Conservation (phyloP, 2,797 vertebrate genomes). For the Acrocephalus scirpaceus region DNA sequence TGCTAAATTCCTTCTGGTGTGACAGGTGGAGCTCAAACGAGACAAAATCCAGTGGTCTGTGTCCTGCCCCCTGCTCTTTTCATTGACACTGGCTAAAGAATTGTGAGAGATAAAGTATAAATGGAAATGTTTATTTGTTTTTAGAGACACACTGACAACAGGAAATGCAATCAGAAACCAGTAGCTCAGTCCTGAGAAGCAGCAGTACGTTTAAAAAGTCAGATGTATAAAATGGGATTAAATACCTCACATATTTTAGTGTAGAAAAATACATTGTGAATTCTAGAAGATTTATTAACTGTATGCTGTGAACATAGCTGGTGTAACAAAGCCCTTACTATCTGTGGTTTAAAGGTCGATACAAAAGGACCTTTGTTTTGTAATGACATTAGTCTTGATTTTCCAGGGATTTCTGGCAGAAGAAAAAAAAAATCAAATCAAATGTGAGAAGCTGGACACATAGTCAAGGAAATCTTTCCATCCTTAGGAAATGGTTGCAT, state of each 20-base stretch:
- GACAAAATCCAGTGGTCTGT: not conserved
- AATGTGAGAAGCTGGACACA: not conserved
- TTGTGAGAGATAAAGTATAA: constrained; percentile 22
- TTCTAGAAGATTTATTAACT: constrained; percentile 26
- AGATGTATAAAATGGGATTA: constrained; percentile 20
- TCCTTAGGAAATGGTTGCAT: not conserved
- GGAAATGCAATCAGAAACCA: not conserved
- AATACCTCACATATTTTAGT: constrained; percentile 59
- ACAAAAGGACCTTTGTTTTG: constrained; percentile 28
- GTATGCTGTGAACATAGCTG: not conserved
- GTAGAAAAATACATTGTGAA: constrained; percentile 39
- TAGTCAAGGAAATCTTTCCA: not conserved
- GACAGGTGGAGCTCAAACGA: not conserved
- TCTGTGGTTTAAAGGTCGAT: constrained; percentile 12
- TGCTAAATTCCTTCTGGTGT: constrained; percentile 37
- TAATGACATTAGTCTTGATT: constrained; percentile 12
- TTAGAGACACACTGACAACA: not conserved
- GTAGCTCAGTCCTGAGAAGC: not conserved
- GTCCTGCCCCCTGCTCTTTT: constrained; percentile 20
- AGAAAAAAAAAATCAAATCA: not conserved
- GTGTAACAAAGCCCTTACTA: constrained; percentile 45
- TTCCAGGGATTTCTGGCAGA: constrained; percentile 5
- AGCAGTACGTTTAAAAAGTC: constrained; percentile 33
- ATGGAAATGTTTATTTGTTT: constrained; percentile 47
- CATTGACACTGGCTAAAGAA: not conserved